Percentiles rank a stretch among this genome's conserved stretches.
Evolutionary conservation across 92 coral and sea anemone genomes (phyloP).

Genomic region (Palythoa grandiflora): DNA sequence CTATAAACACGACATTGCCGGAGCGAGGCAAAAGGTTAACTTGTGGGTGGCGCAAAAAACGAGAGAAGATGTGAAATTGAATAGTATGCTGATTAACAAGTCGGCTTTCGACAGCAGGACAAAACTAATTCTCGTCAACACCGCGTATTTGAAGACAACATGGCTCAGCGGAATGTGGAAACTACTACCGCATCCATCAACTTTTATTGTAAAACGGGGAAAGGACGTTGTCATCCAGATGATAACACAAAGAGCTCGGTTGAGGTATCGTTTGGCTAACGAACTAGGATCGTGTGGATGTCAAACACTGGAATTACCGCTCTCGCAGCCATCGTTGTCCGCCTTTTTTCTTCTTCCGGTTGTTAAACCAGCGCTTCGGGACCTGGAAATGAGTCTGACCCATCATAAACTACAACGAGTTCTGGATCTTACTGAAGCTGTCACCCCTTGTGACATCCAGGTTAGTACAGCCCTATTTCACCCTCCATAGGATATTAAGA

Average conservation of each 20-base stretch:
- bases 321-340: slow-evolving; percentile 15
- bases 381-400: slow-evolving; percentile 43
- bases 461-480: neutral
- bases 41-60: slow-evolving; percentile 32
- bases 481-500: neutral
- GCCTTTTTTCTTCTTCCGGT: slow-evolving; percentile 35
- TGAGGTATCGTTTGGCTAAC: slow-evolving; percentile 37
- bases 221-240: slow-evolving; percentile 26
- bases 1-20: slow-evolving; percentile 28
- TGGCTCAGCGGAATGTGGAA: slow-evolving; percentile 41
- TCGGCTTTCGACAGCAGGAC: slow-evolving; percentile 32
- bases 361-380: slow-evolving; percentile 35
- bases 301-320: slow-evolving; percentile 40
- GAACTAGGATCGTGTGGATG: slow-evolving; percentile 43
- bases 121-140: slow-evolving; percentile 32
- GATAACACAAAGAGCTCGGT: slow-evolving; percentile 23
- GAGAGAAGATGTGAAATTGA: slow-evolving; percentile 14
- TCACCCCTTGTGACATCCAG: slow-evolving; percentile 41
- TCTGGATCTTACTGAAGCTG: slow-evolving; percentile 35
- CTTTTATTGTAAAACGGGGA: slow-evolving; percentile 23
- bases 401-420: slow-evolving; percentile 39
- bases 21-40: slow-evolving; percentile 21
- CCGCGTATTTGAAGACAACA: slow-evolving; percentile 12
- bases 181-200: slow-evolving; percentile 19
- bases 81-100: neutral